Evolutionary conservation across 2,888 invertebrate species (phyloP), one percentile per base, ranked within the genome.

Genomic region (Ypsolopha sequella): DNA sequence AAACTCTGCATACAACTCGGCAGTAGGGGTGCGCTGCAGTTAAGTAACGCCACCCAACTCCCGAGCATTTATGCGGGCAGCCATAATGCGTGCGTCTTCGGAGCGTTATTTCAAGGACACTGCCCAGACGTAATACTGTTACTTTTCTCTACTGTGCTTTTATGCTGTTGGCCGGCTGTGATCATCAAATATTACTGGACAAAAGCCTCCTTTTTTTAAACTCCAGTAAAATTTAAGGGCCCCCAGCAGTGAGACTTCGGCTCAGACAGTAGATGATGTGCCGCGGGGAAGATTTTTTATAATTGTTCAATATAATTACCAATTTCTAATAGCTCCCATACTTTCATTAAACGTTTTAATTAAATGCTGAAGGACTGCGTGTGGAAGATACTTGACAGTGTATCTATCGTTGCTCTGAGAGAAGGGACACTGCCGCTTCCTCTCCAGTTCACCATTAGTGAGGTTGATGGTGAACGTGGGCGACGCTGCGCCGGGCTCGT

Each of bases 351-450:
- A 80, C 7, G 63, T 51, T 24, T 33, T 0, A 66, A 57, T 34
- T 68, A 65, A 11, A 76, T 60, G 74, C 41, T 73, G 65, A 7
- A 78, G 60, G 6, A 80, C 55, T 7, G 64, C 60, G 36, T 69
- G 70, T 0, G 78, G 67, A 46, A 61, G 61, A 54, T 76, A 78
- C 44, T 55, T 57, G 7, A 48, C 24, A 24, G 24, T 56, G 11
- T 53, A 54, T 2, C 54, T 50, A 2, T 53, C 57, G n/a, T 48
- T 54, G 1, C 43, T 14, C 7, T 34, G 55, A 0, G 71, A 59
- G 53, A 66, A 81, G 0, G 80, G 81, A 52, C 82, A 84, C 9
- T 60, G 57, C 3, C 68, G 60, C 49, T 69, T 73, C 2, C 64
- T 61, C 1, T 61, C 59, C 38, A 80, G 48, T 2, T 62, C 62